Percentiles rank a stretch among this genome's conserved stretches.
phyloP scores from a whole-genome alignment of 1,140 invertebrate genomes.

The Drosophila yakuba region DNA sequence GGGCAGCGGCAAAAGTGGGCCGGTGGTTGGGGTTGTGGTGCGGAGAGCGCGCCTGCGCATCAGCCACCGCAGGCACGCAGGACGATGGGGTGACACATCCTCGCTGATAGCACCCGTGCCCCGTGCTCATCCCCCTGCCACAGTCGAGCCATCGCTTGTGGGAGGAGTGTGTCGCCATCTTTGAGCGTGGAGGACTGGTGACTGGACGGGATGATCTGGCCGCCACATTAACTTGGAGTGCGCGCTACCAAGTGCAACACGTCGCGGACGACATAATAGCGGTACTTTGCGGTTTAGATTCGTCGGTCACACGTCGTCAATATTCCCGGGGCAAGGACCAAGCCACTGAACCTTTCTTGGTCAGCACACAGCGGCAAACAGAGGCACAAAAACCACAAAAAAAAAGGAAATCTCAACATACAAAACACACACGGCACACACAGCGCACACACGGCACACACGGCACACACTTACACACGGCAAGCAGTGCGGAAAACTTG shows the following conservation, averaged over 20 bases:
- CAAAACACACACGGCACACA: no score
- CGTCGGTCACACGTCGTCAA: constrained; percentile 73
- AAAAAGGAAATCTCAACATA: not conserved
- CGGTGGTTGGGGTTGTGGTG: constrained; percentile 26
- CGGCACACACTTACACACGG: not conserved
- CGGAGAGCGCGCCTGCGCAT: constrained; percentile 70
- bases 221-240: constrained; percentile 79
- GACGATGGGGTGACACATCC: constrained; percentile 52
- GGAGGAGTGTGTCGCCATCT: constrained; percentile 77
- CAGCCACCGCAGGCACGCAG: constrained; percentile 43
- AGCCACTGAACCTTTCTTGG: constrained; percentile 40
- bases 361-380: constrained; percentile 25
- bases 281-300: constrained; percentile 75
- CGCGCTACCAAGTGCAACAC: constrained; percentile 79
- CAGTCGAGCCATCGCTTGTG: constrained; percentile 28
- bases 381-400: constrained; percentile 3
- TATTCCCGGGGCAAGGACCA: constrained; percentile 25
- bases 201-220: constrained; percentile 54
- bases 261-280: constrained; percentile 77
- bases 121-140: constrained; percentile 6
- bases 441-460: not conserved
- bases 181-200: constrained; percentile 56
- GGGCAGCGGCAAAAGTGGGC: constrained; percentile 40
- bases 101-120: constrained; percentile 7
- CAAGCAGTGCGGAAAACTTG: constrained; percentile 35